Evolutionary conservation across 2,797 vertebrate genomes (phyloP).

Genomic region (Ispidina lecontei): DNA sequence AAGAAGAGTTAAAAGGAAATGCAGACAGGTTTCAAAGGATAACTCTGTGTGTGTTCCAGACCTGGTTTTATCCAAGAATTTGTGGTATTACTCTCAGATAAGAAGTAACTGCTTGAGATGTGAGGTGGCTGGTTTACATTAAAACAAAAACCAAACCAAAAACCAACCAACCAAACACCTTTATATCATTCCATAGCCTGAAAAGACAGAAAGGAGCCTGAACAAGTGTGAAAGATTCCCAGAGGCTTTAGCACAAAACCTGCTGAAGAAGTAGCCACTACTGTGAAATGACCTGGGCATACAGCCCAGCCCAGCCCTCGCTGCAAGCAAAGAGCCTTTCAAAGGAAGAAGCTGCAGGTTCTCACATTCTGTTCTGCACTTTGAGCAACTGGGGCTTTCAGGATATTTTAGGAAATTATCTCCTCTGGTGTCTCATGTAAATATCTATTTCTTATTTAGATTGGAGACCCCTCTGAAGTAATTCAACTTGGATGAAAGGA

Average conservation of each 20-base stretch:
- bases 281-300: not conserved
- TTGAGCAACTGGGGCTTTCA: not conserved
- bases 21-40: not conserved
- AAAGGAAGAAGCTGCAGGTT: not conserved
- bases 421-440: not conserved
- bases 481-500: not conserved
- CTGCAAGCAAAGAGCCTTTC: not conserved
- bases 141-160: not conserved
- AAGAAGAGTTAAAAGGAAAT: not conserved
- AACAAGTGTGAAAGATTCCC: not conserved
- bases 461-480: not conserved
- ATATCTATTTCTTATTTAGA: not conserved
- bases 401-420: not conserved
- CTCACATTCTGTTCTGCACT: not conserved
- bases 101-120: not conserved
- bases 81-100: not conserved
- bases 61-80: not conserved
- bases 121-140: not conserved
- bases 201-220: not conserved
- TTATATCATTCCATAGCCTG: too few species aligned
- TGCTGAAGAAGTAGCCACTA: not conserved
- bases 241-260: not conserved
- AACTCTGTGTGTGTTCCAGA: not conserved
- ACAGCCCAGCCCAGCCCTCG: accelerated
- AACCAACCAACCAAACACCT: too few species aligned